Base-by-base conservation (phyloP, 2,797 vertebrate genomes). In the Mormyrops boulengeri region DNA sequence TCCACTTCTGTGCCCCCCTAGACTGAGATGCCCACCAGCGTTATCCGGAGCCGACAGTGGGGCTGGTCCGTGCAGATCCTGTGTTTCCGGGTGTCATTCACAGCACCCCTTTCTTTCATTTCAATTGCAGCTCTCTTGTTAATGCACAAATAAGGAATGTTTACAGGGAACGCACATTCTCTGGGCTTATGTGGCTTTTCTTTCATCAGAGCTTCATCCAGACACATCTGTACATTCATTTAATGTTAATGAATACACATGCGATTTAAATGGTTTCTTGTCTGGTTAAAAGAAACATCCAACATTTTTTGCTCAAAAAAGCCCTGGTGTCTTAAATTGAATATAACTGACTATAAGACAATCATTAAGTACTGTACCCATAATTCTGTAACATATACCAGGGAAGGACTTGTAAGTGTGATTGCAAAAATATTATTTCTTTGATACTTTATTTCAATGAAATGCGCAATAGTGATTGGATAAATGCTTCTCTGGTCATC, bases 81-180 rank as follows among this genome's bases (percentile, higher is more conserved):
- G 77, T 62, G 19, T 30, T 22, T 85, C 44, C 12, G 7, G 44
- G 80, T n/a, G 3, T 50, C 14, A 8, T 62, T 84, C 60, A 44
- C 60, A 26, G 60, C 26, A 9, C 4, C 7, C 2, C 1, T 52
- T 73, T 57, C 26, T n/a, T 19, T 22, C 41, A 41, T 86, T 14
- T 66, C 4, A 0, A 52, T 5, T 60, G 38, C 80, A 34, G n/a
- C n/a, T 52, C 50, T 84, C 38, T 26, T 30, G 55, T 62, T 17
- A 85, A 85, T 62, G 41, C 82, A 89, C 17, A 73, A 69, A 86
- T 50, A 85, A 69, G 30, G 82, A 44, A 12, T 50, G 84, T 85
- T 85, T 85, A 47, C 41, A 50, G 41, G 55, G 41, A 62, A 22
- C 52, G 22, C 30, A 4, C n/a, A 30, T 85, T 44, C 12, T 22